Percentiles rank a stretch among this genome's conserved stretches.
phyloP scores from a whole-genome alignment of 2,113 vertebrate genomes.

The Dicentrarchus labrax region DNA sequence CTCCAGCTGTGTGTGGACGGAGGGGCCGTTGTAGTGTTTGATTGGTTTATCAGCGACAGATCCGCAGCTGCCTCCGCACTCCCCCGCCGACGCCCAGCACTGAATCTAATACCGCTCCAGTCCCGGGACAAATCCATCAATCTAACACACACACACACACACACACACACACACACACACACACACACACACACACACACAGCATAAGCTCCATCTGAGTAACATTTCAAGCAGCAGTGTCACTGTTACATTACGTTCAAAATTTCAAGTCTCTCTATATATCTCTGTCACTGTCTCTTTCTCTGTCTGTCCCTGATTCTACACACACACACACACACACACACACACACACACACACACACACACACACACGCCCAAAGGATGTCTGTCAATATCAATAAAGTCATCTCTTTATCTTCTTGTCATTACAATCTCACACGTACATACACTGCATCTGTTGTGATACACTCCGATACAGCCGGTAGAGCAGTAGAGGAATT shows the following conservation, averaged over 20 bases:
- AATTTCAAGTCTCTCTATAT: neutral
- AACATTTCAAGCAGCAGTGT: constrained; percentile 19
- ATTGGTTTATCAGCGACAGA: constrained; percentile 53
- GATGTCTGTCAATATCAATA: constrained; percentile 31
- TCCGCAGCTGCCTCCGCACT: constrained; percentile 51
- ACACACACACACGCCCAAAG: neutral
- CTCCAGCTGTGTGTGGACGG: constrained; percentile 32
- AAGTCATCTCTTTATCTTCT: constrained; percentile 20
- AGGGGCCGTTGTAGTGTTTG: constrained; percentile 33
- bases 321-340: neutral
- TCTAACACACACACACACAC: constrained; percentile 26
- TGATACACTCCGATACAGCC: constrained; percentile 1
- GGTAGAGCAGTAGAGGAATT: neutral
- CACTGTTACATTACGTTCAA: constrained; percentile 10
- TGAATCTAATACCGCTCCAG: constrained; percentile 56
- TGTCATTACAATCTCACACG: constrained; percentile 20
- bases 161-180: constrained; percentile 13
- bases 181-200: constrained; percentile 4
- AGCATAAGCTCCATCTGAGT: neutral
- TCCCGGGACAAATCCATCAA: constrained; percentile 60
- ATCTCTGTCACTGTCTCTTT: neutral
- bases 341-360: neutral
- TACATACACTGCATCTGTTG: constrained; percentile 14
- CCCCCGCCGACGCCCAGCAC: constrained; percentile 38
- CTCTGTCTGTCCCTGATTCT: neutral